phyloP scores from a whole-genome alignment of 2,113 vertebrate species.

The Perca schrenkii region DNA sequence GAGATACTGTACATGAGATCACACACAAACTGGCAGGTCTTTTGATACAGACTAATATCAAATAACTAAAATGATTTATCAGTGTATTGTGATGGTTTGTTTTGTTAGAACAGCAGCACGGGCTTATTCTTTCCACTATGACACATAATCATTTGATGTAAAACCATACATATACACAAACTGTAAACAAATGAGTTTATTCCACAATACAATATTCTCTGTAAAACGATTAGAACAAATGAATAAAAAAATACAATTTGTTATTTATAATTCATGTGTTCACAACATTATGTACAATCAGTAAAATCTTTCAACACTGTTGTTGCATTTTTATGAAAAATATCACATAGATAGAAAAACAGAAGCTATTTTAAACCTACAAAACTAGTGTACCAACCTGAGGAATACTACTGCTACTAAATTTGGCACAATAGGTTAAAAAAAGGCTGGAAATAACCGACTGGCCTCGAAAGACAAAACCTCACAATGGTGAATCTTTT shows the following conservation, averaged over 20 bases:
- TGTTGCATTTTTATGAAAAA: slow-evolving; percentile 21
- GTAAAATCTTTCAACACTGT: slow-evolving; percentile 22
- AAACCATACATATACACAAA: not conserved
- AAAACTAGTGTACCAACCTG: slow-evolving; percentile 17
- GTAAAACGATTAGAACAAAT: slow-evolving; percentile 48
- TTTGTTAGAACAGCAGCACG: not conserved
- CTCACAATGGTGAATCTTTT: not conserved
- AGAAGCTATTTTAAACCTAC: slow-evolving; percentile 17
- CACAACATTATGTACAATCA: slow-evolving; percentile 30
- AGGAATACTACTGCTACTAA: slow-evolving; percentile 15
- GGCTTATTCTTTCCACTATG: not conserved
- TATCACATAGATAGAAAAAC: slow-evolving; percentile 26
- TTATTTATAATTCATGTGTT: slow-evolving; percentile 5
- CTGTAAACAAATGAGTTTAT: slow-evolving; percentile 65
- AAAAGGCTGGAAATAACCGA: slow-evolving; percentile 14
- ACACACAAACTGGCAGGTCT: not conserved
- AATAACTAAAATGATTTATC: not conserved
- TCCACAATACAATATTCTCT: slow-evolving; percentile 41
- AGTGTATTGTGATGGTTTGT: not conserved
- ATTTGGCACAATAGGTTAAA: slow-evolving; percentile 26
- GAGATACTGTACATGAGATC: too few species aligned
- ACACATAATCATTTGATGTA: not conserved
- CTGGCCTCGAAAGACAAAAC: slow-evolving; percentile 19
- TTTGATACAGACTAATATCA: not conserved
- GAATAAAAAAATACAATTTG: slow-evolving; percentile 70